phyloP scores from a whole-genome alignment of 2,888 invertebrate genomes.

The Trachelus iudaicus region DNA sequence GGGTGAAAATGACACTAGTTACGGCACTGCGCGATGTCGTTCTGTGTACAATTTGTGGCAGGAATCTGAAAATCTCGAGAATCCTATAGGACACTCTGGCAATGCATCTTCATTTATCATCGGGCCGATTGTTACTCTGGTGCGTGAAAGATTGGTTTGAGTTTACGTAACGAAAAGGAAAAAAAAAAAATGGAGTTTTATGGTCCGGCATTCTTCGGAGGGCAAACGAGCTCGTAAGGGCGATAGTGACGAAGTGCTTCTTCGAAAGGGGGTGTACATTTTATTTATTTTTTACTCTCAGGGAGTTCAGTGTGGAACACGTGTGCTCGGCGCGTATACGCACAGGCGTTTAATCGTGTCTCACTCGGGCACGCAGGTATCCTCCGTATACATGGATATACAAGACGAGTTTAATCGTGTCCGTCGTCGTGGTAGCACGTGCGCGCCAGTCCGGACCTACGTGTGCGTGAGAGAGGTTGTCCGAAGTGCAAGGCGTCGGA shows the following conservation, averaged over 20 bases:
- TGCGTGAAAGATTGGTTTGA: neutral
- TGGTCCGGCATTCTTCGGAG: neutral
- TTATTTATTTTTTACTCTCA: neutral
- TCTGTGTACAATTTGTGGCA: neutral
- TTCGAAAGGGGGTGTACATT: neutral
- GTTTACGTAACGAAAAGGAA: neutral
- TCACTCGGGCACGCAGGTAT: neutral
- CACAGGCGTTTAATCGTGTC: neutral
- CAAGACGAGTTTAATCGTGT: neutral
- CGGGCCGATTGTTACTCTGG: neutral
- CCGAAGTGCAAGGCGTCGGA: conserved; percentile 61
- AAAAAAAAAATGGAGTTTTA: neutral
- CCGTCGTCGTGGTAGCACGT: neutral
- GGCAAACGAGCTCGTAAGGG: neutral
- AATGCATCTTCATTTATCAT: neutral
- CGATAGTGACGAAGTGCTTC: neutral
- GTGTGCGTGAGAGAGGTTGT: conserved; percentile 34
- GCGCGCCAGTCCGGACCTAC: neutral
- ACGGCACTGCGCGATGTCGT: neutral
- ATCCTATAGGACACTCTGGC: neutral
- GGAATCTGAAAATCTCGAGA: neutral
- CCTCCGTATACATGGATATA: neutral
- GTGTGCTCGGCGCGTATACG: neutral
- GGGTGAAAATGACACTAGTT: neutral
- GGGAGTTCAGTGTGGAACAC: conserved; percentile 23